Evolutionary conservation across 37 sponge, comb jelly and placozoan genomes (phyloP).

Genomic region (Mnemiopsis leidyi): DNA sequence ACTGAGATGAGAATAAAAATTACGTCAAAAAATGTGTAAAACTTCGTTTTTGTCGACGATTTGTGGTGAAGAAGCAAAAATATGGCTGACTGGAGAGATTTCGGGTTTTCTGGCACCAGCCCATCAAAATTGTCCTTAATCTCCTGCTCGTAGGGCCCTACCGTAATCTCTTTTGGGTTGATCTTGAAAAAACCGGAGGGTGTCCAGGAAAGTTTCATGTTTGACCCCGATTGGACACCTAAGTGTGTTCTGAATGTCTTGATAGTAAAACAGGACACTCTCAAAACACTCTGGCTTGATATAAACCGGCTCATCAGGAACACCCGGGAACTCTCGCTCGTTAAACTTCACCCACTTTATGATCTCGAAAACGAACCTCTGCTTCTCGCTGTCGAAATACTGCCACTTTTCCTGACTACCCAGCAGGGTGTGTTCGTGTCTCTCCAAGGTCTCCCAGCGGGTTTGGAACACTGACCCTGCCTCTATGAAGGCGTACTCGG

Average conservation of each 20-base stretch:
- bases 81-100: not conserved
- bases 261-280: conserved; percentile 50
- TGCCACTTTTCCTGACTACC: conserved; percentile 47
- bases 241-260: conserved; percentile 11
- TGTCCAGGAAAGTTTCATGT: conserved; percentile 20
- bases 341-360: conserved; percentile 2
- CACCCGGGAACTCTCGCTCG: not conserved
- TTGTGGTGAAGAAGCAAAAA: conserved; percentile 1
- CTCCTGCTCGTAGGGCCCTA: conserved; percentile 38
- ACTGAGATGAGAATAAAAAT: conserved; percentile 33
- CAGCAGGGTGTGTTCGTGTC: conserved; percentile 30
- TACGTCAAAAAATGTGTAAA: conserved; percentile 37
- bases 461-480: conserved; percentile 52
- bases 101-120: not conserved
- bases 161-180: not conserved
- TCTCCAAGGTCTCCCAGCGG: conserved; percentile 51
- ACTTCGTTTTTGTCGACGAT: not conserved
- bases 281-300: conserved; percentile 53
- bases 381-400: conserved; percentile 32
- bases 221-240: conserved; percentile 55
- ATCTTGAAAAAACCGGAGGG: conserved; percentile 57
- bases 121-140: not conserved
- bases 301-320: conserved; percentile 56
- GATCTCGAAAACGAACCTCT: conserved; percentile 47
- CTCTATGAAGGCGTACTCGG: conserved; percentile 31